Evolutionary conservation across 2,113 vertebrate genomes (phyloP), one percentile per base, ranked within the genome.

Genomic region (Zosterops borbonicus): DNA sequence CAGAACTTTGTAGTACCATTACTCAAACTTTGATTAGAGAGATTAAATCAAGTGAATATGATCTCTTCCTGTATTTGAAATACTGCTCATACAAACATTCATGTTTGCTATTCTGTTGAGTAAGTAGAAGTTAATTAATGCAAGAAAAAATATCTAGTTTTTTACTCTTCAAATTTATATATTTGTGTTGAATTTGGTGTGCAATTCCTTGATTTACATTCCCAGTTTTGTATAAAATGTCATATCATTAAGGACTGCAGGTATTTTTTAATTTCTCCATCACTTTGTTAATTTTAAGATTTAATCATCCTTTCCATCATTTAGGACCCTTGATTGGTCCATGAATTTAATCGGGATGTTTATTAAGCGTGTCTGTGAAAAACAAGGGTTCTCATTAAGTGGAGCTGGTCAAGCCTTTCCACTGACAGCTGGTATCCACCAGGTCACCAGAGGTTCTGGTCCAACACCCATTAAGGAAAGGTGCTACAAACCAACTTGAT

Each of bases 291-390:
- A 67, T 95, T 89, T 86, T 69, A 76, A 90, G 89, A 83, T 94
- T 80, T 93, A 94, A 95, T 95, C 82, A 88, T 60, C 92, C 90
- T 88, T 95, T 67, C 44, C 56, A 93, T 95, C 85, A 88, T 88
- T 96, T 90, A 78, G 52, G 68, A 78, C 11, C 76, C 73, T 70
- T 87, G 80, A 46, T 53, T 84, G 91, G 87, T 22, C 92, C 52
- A 49, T 91, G 82, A 90, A 90, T 95, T 94, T 92, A 89, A 92
- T 95, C 4, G 0, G n/a, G 9, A 9, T 60, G 60, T 94, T 93
- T 95, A 95, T 96, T 95, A 92, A 24, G 92, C 42, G 1, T 83
- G 92, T 62, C 93, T 70, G 21, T 80, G 90, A 37, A 87, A 87
- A 89, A 87, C 78, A 90, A 80, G 79, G 47, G 75, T 21, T 92